Base-by-base conservation (phyloP, 2,888 invertebrate species). In the Dexiosoma caninum region DNA sequence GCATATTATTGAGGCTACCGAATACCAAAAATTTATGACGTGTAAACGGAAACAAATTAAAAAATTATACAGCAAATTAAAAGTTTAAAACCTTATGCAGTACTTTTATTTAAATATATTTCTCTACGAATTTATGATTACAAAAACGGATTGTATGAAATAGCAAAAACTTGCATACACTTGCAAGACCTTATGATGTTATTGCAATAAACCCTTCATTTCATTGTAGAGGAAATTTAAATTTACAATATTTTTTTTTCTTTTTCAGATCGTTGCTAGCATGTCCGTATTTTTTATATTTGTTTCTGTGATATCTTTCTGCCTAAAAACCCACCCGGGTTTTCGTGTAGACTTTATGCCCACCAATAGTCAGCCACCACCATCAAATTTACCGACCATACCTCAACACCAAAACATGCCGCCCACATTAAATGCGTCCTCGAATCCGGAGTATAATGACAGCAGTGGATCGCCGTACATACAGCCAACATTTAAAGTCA, bases 231-330 rank as follows among this genome's bases (percentile, higher is more conserved):
- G 35, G 10, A 19, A 9, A 32, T 32, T 53, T 32, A 9, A 51
- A 7, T 49, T 49, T 30, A 0, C 1, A 1, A 1, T n/a, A n/a
- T n/a, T n/a, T 14, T 30, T n/a, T 30, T 27, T 10, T 9, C 62
- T 7, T 62, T 91, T 91, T 53, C 93, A 97, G 97, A 93, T 96
- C 89, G 95, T 98, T 89, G 97, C 97, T 84, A 95, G 95, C 80
- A 93, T 96, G 86, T 97, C 98, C 10, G 96, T 98, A 81, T 97
- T 98, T 92, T 98, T 98, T 93, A 98, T 98, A 91, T 96, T 97
- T 92, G 94, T 97, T 84, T 98, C 98, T 87, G 98, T 98, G 85
- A 93, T 98, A 86, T 96, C 96, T 83, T 98, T 98, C 92, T 98
- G 98, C 91, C 92, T 98, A 90, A 98, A 98, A 92, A 98, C 98